phyloP scores from a whole-genome alignment of 1,140 invertebrate genomes.

The Macrosteles quadrilineatus region DNA sequence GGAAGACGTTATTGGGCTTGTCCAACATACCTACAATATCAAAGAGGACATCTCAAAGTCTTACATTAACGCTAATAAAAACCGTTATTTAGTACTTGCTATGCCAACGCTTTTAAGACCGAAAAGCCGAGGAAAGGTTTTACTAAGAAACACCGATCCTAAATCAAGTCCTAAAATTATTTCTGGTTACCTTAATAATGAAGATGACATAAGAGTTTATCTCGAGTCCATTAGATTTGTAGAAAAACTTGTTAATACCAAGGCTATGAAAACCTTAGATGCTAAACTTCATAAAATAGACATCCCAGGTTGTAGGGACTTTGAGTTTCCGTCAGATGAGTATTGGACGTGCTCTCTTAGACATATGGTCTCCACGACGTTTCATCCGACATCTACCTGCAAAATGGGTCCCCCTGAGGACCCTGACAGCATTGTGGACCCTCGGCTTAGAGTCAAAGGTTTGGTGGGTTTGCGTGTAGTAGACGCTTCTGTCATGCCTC shows the following conservation, averaged over 20 bases:
- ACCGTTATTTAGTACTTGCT: slow-evolving; percentile 57
- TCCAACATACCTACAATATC: slow-evolving; percentile 45
- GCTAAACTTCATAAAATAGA: slow-evolving; percentile 18
- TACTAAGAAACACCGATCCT: slow-evolving; percentile 55
- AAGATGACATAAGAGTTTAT: slow-evolving; percentile 35
- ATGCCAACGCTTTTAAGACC: slow-evolving; percentile 54
- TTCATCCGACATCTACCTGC: slow-evolving; percentile 62
- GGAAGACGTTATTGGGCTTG: slow-evolving; percentile 67
- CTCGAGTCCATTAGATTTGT: slow-evolving; percentile 58
- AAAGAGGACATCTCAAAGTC: slow-evolving; percentile 71
- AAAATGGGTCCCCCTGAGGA: slow-evolving; percentile 58
- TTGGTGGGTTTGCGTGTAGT: slow-evolving; percentile 48
- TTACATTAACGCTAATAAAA: slow-evolving; percentile 51
- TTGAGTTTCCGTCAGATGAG: slow-evolving; percentile 44
- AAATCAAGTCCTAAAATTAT: slow-evolving; percentile 59
- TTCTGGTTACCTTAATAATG: slow-evolving; percentile 54
- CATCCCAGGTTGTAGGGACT: slow-evolving; percentile 29
- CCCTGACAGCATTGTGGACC: slow-evolving; percentile 54
- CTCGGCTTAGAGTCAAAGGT: slow-evolving; percentile 48
- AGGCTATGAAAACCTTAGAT: slow-evolving; percentile 57
- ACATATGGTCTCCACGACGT: slow-evolving; percentile 54
- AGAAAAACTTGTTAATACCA: slow-evolving; percentile 54
- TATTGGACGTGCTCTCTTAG: slow-evolving; percentile 49
- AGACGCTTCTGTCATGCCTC: slow-evolving; percentile 50
- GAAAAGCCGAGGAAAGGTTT: slow-evolving; percentile 53